These are phyloP conservation scores for Loriculus beryllinus DNA, from an alignment of 2,797 vertebrate genomes.

Conservation along the genomic window DNA sequence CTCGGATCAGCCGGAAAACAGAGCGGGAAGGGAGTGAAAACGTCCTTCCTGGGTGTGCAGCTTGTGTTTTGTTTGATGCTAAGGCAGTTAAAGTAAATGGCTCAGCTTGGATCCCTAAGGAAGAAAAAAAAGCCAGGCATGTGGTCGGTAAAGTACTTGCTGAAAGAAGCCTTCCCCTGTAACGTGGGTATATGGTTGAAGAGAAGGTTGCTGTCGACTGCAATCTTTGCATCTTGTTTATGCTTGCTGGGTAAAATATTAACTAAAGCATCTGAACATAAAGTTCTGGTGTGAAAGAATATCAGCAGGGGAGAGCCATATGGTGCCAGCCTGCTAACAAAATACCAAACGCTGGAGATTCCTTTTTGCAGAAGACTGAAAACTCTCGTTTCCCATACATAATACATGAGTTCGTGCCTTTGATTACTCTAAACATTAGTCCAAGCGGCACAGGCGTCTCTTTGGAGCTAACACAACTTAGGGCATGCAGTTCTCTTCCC, in stretches of 20 bases:
- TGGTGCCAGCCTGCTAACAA: conserved; percentile 59
- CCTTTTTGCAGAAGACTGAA: conserved; percentile 51
- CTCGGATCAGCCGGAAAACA: neutral
- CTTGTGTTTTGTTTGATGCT: neutral
- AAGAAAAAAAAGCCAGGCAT: neutral
- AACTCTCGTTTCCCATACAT: conserved; percentile 60
- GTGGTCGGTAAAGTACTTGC: neutral
- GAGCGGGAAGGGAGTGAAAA: neutral
- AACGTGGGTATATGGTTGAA: neutral
- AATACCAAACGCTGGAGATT: conserved; percentile 37
- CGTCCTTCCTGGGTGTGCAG: neutral
- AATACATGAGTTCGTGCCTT: conserved; percentile 67
- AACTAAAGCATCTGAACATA: conserved; percentile 50
- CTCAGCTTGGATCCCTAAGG: neutral
- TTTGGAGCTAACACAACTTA: conserved; percentile 49
- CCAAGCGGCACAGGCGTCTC: conserved; percentile 40
- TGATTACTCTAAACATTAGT: conserved; percentile 35
- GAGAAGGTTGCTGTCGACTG: conserved; percentile 56
- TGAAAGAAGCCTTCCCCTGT: neutral
- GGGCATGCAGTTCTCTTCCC: neutral
- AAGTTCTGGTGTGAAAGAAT: conserved; percentile 60
- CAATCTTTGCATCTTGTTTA: conserved; percentile 69
- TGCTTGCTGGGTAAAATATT: conserved; percentile 63
- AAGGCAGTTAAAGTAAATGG: neutral
- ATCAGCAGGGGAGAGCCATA: conserved; percentile 67